Percentiles rank a stretch among this genome's conserved stretches.
Evolutionary conservation across 1,140 invertebrate species (phyloP).

Genomic region (Capitella teleta): DNA sequence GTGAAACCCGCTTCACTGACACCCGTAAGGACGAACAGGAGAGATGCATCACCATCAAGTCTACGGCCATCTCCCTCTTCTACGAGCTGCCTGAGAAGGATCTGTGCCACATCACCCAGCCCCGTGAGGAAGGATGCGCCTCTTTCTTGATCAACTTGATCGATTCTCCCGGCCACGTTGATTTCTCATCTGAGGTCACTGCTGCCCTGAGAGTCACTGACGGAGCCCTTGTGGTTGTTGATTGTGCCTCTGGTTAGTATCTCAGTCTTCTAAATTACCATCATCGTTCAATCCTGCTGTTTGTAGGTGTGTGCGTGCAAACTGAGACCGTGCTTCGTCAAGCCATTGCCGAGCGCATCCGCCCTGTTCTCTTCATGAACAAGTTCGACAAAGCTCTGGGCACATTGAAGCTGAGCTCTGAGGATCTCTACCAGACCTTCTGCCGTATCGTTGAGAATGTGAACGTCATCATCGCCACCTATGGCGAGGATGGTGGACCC

Average conservation of each 20-base stretch:
- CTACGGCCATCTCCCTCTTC: conserved; percentile 98
- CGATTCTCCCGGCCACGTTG: conserved; percentile 98
- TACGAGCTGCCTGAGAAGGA: conserved; percentile 90
- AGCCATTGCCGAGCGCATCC: conserved; percentile 96
- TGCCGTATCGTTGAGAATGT: conserved; percentile 99
- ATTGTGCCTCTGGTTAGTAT: conserved; percentile 86
- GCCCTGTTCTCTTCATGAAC: conserved; percentile 99
- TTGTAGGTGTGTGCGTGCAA: conserved; percentile 91
- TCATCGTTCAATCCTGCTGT: not conserved
- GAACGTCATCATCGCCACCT: conserved; percentile 99
- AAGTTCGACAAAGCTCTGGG: conserved; percentile 98
- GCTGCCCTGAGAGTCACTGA: conserved; percentile 98
- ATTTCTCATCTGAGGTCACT: conserved; percentile 98
- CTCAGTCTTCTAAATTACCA: not conserved
- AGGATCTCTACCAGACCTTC: conserved; percentile 98
- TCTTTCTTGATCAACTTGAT: conserved; percentile 99
- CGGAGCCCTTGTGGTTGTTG: conserved; percentile 97
- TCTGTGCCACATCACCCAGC: conserved; percentile 77
- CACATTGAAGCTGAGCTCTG: conserved; percentile 80
- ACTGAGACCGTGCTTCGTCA: conserved; percentile 98
- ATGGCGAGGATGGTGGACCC: conserved; percentile 89
- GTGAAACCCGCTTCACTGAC: conserved; percentile 97
- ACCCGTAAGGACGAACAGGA: conserved; percentile 99
- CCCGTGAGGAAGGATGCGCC: conserved; percentile 56
- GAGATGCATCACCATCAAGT: conserved; percentile 99